Conservation (phyloP, 2,797 vertebrate genomes). For the Enteromius paludinosus region DNA sequence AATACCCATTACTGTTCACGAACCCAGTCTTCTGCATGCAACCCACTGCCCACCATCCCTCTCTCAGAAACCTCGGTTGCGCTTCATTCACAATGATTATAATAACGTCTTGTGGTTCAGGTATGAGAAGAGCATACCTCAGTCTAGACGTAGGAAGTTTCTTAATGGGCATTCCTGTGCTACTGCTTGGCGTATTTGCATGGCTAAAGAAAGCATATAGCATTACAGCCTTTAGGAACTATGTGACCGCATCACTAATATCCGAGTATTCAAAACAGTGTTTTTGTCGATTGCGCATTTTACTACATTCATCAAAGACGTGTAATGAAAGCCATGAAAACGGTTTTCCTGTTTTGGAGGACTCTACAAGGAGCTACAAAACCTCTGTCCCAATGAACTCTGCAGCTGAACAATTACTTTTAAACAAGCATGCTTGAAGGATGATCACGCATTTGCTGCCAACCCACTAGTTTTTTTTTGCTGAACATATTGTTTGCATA, state of each 20-base stretch:
- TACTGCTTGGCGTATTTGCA: conserved; percentile 62
- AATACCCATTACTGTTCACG: conserved; percentile 75
- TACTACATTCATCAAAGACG: conserved; percentile 15
- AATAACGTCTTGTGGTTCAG: conserved; percentile 65
- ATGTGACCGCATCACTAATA: conserved; percentile 49
- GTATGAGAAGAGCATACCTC: conserved; percentile 68
- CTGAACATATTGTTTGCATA: neutral
- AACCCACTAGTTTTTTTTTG: neutral
- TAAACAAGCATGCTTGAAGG: neutral
- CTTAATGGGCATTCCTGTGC: conserved; percentile 64
- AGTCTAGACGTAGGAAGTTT: conserved; percentile 74
- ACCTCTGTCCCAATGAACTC: conserved; percentile 22
- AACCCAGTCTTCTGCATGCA: conserved; percentile 63
- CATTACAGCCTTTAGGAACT: conserved; percentile 46
- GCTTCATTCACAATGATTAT: conserved; percentile 65
- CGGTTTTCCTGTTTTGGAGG: conserved; percentile 32
- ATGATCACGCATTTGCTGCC: neutral
- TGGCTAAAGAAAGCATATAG: conserved; percentile 49
- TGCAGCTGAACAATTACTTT: neutral
- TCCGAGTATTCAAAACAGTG: conserved; percentile 26
- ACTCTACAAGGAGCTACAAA: conserved; percentile 31
- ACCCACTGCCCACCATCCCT: conserved; percentile 60
- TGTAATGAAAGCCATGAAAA: conserved; percentile 28
- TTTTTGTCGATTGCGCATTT: conserved; percentile 42
- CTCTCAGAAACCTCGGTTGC: conserved; percentile 59